These are phyloP conservation scores for Peucedramus taeniatus DNA, from an alignment of 2,113 vertebrate genomes.

Conservation along the genomic window DNA sequence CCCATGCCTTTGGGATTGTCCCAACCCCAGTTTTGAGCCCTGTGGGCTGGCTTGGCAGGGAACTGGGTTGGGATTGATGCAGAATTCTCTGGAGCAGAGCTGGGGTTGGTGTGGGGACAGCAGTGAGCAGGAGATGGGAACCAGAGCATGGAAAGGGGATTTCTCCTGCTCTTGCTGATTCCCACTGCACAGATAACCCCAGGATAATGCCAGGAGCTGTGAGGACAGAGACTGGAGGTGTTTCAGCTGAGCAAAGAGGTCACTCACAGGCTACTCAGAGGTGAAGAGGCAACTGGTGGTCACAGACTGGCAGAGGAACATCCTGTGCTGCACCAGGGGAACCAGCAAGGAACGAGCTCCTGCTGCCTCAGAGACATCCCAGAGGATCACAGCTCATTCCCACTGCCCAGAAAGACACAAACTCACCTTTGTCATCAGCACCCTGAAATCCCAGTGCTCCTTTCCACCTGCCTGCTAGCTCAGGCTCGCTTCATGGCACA, in stretches of 20 bases:
- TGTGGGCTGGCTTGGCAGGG: accelerated
- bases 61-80: accelerated
- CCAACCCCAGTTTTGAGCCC: accelerated
- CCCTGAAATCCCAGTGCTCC: not conserved
- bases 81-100: not conserved
- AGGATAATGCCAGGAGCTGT: not conserved
- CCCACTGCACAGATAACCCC: accelerated
- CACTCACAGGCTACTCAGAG: not conserved
- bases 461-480: not conserved
- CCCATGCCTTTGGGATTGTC: not conserved
- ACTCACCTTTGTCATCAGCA: not conserved
- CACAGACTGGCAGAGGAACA: not conserved
- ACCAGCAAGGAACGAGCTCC: accelerated
- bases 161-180: not conserved
- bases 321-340: not conserved
- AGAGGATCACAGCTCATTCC: not conserved
- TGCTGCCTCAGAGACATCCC: not conserved
- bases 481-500: not conserved
- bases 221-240: not conserved
- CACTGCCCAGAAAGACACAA: not conserved
- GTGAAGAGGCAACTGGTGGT: not conserved
- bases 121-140: accelerated
- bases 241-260: not conserved
- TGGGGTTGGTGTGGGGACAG: not conserved
- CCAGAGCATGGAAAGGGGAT: not conserved